Percentiles rank a stretch among this genome's conserved stretches.
These are phyloP conservation scores for Phalloptychus januarius DNA, from an alignment of 2,797 vertebrate species.

Conservation along the genomic window DNA sequence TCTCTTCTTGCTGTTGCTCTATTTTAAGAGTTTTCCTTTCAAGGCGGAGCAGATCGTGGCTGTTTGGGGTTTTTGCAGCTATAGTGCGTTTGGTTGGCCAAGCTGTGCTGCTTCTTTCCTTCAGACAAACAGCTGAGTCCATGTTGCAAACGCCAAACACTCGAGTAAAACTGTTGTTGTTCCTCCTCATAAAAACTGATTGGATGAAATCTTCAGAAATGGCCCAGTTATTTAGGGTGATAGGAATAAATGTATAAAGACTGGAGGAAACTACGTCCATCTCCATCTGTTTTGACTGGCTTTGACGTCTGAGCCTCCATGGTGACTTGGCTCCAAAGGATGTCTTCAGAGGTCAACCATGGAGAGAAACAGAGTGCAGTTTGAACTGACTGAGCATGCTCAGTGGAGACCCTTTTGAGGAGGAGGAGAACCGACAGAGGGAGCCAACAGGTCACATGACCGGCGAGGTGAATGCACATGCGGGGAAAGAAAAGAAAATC, in stretches of 20 bases:
- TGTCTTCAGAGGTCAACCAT: slow-evolving; percentile 62
- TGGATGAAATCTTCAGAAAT: not conserved
- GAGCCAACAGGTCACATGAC: slow-evolving; percentile 83
- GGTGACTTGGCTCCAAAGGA: slow-evolving; percentile 8
- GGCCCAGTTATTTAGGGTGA: not conserved
- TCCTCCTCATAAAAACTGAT: not conserved
- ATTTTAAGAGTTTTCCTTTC: not conserved
- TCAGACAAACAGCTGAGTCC: not conserved
- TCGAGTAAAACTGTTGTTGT: not conserved
- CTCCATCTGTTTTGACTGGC: not conserved
- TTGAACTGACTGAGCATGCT: slow-evolving; percentile 81
- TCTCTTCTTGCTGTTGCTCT: not conserved
- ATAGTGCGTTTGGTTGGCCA: slow-evolving; percentile 16
- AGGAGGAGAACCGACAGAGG: slow-evolving; percentile 81
- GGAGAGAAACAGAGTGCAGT: slow-evolving; percentile 67
- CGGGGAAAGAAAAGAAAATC: slow-evolving; percentile 78
- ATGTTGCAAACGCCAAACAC: not conserved
- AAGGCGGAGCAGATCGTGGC: not conserved
- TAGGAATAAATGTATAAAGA: not conserved
- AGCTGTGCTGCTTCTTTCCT: not conserved
- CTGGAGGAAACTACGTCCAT: not conserved
- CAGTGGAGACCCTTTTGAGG: slow-evolving; percentile 76
- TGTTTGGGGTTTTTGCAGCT: slow-evolving; percentile 11
- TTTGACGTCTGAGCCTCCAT: not conserved
- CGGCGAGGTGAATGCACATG: slow-evolving; percentile 79